Evolutionary conservation across 1,140 invertebrate species (phyloP), one percentile per base, ranked within the genome.

Genomic region (Diorhabda elongata): DNA sequence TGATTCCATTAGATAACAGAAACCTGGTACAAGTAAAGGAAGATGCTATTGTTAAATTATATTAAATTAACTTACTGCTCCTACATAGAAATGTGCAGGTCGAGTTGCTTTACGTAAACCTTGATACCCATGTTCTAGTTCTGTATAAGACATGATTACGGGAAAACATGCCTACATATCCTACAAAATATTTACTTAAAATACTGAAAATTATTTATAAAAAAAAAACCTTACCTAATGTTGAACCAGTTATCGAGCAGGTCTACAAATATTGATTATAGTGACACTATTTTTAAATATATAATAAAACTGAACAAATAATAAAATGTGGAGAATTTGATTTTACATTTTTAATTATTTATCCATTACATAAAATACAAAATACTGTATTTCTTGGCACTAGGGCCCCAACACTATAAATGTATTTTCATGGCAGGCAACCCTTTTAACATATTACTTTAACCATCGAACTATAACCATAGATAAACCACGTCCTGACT

Each of bases 91-190:
- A 73, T 89, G 87, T 67, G 79, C 75, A 62, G 79, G 77, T 73
- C 79, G 74, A 76, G 84, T 81, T 72, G 87, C 85, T 79, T 89
- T 89, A 74, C 88, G 86, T 74, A 91, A 84, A 71, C 89, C 92
- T 87, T 93, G 92, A 85, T 94, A 94, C 67, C 92, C 92, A 85
- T 92, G 91, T 85, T 94, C 92, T 76, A 94, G 82, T 85, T 94
- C 92, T 79, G 92, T 93, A 82, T 94, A 94, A 81, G 92, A 94
- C 92, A 94, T 93, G 83, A 84, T 63, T 61, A 57, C 57, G 66
- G 26, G 26, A 65, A 63, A 61, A 69, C 67, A 72, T 74, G 58
- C 69, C 67, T 74, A 72, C 58, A 58, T 26, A 26, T 56, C 64
- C 64, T 66, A 44, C 26, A 65, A 66, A 58, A 26, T 26, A 26